Conservation (phyloP, 2,888 invertebrate species). For the Smittia aterrima region DNA sequence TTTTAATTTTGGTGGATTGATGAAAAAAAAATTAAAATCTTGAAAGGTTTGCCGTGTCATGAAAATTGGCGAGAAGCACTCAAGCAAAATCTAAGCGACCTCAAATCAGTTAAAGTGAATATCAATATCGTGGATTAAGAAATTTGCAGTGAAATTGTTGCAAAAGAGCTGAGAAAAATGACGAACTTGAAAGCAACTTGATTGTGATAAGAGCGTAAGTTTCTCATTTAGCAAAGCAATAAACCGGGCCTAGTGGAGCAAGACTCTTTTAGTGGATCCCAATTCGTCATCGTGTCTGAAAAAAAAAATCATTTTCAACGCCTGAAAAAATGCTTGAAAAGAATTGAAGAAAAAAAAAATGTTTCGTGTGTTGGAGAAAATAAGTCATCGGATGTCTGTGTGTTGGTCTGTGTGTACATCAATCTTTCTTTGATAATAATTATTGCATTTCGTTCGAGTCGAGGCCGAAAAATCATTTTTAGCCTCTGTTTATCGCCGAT, state of each 20-base stretch:
- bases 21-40: not conserved
- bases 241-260: too few species aligned
- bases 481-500: not conserved
- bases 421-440: constrained; percentile 1
- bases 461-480: not conserved
- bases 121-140: not conserved
- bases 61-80: not conserved
- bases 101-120: not conserved
- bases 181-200: too few species aligned
- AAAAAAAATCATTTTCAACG: not conserved
- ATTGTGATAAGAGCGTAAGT: too few species aligned
- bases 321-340: not conserved
- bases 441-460: constrained; percentile 8
- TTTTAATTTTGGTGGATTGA: not conserved
- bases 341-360: not conserved
- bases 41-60: not conserved
- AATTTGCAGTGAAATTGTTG: too few species aligned
- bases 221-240: too few species aligned
- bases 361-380: not conserved
- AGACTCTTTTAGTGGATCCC: too few species aligned
- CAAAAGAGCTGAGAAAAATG: too few species aligned
- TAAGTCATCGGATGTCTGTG: not conserved
- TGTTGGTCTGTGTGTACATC: not conserved
- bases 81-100: not conserved
- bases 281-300: too few species aligned